These are phyloP conservation scores for Netta rufina DNA, from an alignment of 2,797 vertebrate species.

Conservation along the genomic window DNA sequence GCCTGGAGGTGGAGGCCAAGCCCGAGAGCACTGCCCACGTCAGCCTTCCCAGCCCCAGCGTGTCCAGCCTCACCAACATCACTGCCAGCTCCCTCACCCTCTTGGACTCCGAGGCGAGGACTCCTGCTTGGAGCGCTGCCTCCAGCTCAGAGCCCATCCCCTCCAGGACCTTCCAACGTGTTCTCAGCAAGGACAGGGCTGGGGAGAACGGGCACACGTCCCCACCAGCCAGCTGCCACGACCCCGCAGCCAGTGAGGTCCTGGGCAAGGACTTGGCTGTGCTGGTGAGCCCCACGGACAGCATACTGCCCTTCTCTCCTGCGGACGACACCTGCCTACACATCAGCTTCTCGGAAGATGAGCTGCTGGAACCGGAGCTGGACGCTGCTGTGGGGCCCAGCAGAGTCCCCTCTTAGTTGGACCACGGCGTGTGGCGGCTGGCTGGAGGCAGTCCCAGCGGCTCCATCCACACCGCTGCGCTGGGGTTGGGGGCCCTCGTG, in stretches of 20 bases:
- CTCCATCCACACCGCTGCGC: accelerated
- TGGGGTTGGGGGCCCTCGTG: background rate
- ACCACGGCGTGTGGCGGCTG: background rate
- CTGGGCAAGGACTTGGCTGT: background rate
- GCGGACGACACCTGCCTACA: constrained; percentile 85
- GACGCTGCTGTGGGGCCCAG: background rate
- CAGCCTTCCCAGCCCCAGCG: constrained; percentile 23
- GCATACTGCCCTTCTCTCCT: constrained; percentile 69
- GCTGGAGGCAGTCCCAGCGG: background rate
- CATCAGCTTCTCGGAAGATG: constrained; percentile 90
- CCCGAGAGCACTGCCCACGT: background rate
- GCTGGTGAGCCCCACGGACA: constrained; percentile 38
- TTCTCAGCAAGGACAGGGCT: constrained; percentile 75
- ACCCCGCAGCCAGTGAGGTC: background rate
- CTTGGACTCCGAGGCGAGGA: constrained; percentile 76
- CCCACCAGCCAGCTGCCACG: constrained; percentile 73
- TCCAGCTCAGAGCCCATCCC: constrained; percentile 75
- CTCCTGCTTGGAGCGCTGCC: background rate
- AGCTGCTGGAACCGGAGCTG: constrained; percentile 49
- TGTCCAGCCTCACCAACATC: constrained; percentile 80
- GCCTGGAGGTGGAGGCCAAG: constrained; percentile 70
- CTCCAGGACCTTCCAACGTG: constrained; percentile 68
- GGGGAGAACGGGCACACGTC: constrained; percentile 71
- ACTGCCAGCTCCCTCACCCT: constrained; percentile 80
- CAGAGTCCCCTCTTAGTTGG: constrained; percentile 8